Percentiles rank a stretch among this genome's conserved stretches.
Conservation (phyloP, 2,797 vertebrate genomes). For the Coracias cyanogaster region DNA sequence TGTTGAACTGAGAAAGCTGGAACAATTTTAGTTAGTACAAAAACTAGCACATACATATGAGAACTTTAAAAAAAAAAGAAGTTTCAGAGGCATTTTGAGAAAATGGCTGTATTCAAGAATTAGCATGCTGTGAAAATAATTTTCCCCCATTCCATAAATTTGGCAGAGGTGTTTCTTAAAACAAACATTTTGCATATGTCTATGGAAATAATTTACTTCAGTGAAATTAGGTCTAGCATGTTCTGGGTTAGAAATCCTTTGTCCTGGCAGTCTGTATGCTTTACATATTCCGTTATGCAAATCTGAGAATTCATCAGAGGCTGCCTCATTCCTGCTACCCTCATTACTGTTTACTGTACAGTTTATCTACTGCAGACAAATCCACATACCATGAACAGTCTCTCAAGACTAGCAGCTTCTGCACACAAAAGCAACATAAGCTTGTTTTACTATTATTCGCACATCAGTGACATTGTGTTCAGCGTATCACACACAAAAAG, state of each 20-base stretch:
- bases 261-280: background rate
- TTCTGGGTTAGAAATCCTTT: background rate
- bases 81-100: background rate
- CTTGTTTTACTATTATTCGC: background rate
- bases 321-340: background rate
- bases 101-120: background rate
- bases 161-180: background rate
- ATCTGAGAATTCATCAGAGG: background rate
- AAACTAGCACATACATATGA: background rate
- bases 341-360: background rate
- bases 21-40: background rate
- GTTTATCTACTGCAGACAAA: background rate
- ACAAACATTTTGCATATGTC: background rate
- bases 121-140: background rate
- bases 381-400: background rate
- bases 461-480: background rate
- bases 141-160: background rate
- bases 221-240: background rate
- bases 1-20: background rate
- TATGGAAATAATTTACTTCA: background rate
- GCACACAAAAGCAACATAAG: background rate
- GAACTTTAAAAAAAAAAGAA: background rate
- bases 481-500: background rate
- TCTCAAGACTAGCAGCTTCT: constrained; percentile 23
- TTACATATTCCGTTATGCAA: background rate